A percentile compares a stretch with the other conserved stretches of the same genome.
Evolutionary conservation across 2,113 vertebrate species (phyloP).

Genomic region (Apodemus sylvaticus): DNA sequence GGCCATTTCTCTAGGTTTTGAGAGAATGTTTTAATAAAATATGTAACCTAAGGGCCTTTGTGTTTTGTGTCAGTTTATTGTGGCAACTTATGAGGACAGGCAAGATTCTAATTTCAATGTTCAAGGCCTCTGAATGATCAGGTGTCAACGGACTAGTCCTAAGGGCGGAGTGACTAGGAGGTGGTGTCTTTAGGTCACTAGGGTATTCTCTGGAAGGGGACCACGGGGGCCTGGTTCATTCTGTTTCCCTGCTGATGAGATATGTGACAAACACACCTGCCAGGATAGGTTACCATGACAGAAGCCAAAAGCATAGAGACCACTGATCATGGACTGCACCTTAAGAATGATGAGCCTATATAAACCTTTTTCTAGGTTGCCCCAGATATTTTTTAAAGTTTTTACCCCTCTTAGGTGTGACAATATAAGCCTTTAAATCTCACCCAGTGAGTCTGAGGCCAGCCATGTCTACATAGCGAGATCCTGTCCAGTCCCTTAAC

Average conservation of each 20-base stretch:
- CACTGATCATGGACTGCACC: not conserved
- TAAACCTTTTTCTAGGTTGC: not conserved
- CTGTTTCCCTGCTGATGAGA: not conserved
- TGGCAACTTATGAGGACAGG: not conserved
- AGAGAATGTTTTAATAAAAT: not conserved
- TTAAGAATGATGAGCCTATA: not conserved
- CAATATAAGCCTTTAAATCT: not conserved
- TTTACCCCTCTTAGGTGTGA: not conserved
- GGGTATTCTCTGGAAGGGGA: not conserved
- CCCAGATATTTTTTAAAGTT: not conserved
- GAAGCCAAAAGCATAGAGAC: not conserved
- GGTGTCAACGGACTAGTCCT: not conserved
- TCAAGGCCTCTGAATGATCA: too few species aligned
- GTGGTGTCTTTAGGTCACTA: not conserved
- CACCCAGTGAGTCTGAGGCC: not conserved
- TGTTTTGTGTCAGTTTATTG: not conserved
- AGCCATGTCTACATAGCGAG: not conserved
- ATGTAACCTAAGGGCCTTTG: not conserved
- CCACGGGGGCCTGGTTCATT: not conserved
- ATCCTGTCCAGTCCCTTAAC: not conserved
- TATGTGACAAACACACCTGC: not conserved
- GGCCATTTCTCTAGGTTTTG: not conserved
- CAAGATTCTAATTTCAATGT: not conserved
- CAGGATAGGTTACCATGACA: not conserved
- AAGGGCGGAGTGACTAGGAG: not conserved